phyloP scores from a whole-genome alignment of 2,888 invertebrate genomes.

The Piscicola geometra region DNA sequence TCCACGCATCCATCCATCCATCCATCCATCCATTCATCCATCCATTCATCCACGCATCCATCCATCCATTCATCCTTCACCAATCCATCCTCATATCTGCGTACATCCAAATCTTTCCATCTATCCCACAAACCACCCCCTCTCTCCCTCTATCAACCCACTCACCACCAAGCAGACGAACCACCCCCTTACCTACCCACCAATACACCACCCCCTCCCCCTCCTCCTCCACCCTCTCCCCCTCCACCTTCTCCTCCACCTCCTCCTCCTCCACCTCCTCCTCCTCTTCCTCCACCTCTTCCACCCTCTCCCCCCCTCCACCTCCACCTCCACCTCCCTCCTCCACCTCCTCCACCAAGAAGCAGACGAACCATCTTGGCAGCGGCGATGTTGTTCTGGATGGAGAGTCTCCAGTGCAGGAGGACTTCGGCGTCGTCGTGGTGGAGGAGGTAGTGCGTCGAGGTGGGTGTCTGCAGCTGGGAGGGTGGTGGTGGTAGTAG shows the following conservation, averaged over 20 bases:
- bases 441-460: slow-evolving; percentile 28
- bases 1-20: no score
- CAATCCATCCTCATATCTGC: no score
- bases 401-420: slow-evolving; percentile 34
- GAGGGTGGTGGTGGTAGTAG: neutral
- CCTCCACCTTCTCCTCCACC: no score
- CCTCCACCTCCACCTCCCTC: neutral
- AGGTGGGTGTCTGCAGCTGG: slow-evolving; percentile 27
- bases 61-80: no score
- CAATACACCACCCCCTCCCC: neutral
- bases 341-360: neutral
- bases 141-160: neutral
- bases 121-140: neutral
- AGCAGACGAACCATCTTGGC: neutral
- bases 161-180: no score
- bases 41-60: no score
- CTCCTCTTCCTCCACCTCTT: no score
- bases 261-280: no score
- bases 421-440: slow-evolving; percentile 22
- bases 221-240: neutral
- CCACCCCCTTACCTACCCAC: no score
- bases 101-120: neutral
- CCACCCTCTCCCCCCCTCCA: no score
- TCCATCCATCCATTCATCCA: neutral
- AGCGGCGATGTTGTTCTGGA: slow-evolving; percentile 33